phyloP scores from a whole-genome alignment of 2,797 vertebrate species.

The Calcarius lapponicus region DNA sequence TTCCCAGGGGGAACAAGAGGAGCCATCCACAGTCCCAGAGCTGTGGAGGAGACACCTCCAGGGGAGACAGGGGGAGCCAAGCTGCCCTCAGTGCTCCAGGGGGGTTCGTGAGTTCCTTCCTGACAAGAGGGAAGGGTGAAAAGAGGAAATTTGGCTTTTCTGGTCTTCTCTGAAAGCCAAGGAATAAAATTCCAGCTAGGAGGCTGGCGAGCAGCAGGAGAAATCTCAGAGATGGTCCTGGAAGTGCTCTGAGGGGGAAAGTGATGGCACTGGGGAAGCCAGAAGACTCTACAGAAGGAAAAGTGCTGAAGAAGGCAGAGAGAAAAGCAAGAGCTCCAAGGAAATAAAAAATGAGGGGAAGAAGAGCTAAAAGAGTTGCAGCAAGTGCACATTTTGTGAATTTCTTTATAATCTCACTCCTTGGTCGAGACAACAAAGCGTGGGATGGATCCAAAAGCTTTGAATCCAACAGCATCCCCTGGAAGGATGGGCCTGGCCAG shows the following conservation, averaged over 20 bases:
- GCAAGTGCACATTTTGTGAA: neutral
- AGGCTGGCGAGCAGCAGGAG: neutral
- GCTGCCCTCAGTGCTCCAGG: rapidly evolving
- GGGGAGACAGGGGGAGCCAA: neutral
- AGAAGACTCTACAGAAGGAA: neutral
- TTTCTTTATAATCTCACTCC: neutral
- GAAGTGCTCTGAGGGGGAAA: neutral
- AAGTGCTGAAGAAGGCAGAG: neutral
- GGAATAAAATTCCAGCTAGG: neutral
- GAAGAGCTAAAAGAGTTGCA: neutral
- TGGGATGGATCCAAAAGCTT: neutral
- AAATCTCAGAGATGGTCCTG: neutral
- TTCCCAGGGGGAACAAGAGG: neutral
- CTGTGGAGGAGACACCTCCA: neutral
- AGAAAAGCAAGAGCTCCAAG: neutral
- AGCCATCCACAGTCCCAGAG: neutral
- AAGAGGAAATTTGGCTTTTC: neutral
- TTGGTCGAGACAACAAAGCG: neutral
- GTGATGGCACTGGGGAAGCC: neutral
- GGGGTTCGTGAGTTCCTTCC: rapidly evolving
- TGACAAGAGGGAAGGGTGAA: neutral
- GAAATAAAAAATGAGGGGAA: neutral
- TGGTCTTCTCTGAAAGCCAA: neutral
- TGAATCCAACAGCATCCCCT: neutral
- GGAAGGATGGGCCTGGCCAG: neutral